Conservation (phyloP, 2,888 invertebrate genomes). For the Mesochorus sp. region DNA sequence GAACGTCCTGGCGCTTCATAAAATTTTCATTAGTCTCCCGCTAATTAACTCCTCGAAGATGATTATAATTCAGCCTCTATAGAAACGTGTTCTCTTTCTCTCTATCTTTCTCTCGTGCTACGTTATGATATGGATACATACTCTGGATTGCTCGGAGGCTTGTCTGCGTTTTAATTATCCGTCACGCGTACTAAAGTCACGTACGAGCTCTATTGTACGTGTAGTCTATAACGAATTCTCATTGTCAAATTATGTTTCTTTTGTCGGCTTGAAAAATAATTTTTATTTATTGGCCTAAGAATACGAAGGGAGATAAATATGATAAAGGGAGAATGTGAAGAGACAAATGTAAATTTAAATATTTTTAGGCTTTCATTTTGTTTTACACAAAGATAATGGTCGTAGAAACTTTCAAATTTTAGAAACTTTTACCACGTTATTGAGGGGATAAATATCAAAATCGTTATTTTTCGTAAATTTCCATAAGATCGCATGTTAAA, state of each 20-base stretch:
- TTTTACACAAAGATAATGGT: too few species aligned
- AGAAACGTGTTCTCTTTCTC: slow-evolving; percentile 13
- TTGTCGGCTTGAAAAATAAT: background rate
- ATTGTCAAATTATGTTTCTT: background rate
- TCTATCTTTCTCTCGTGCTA: too few species aligned
- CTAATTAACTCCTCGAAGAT: slow-evolving; percentile 46
- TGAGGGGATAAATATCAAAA: too few species aligned
- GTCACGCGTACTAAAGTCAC: slow-evolving; percentile 20
- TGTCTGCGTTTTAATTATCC: slow-evolving; percentile 38
- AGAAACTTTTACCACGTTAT: too few species aligned
- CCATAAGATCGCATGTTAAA: too few species aligned
- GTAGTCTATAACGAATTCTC: background rate
- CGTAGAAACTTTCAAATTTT: too few species aligned
- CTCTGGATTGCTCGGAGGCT: slow-evolving; percentile 24
- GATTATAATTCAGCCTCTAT: slow-evolving; percentile 33
- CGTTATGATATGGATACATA: slow-evolving; percentile 4
- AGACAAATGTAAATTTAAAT: too few species aligned
- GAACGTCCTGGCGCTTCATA: slow-evolving; percentile 2
- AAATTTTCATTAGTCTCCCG: slow-evolving; percentile 30
- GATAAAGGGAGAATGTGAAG: too few species aligned
- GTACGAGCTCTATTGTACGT: background rate
- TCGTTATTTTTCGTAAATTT: too few species aligned
- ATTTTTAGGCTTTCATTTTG: too few species aligned
- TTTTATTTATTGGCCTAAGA: too few species aligned
- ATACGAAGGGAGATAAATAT: too few species aligned